Conservation (phyloP, 2,113 vertebrate genomes). For the Melanerpes formicivorus region DNA sequence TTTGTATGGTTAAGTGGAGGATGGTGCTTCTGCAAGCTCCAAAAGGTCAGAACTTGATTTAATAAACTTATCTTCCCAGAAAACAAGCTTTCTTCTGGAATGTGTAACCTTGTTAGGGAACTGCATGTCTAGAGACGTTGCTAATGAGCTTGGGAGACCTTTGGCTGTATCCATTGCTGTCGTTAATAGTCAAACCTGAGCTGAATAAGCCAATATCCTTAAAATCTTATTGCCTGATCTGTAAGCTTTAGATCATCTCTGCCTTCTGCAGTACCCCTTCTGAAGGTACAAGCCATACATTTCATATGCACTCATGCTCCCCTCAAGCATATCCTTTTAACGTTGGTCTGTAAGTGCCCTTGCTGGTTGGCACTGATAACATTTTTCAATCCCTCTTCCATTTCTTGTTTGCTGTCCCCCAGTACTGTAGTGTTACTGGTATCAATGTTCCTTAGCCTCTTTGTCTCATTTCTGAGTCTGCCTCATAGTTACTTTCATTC, state of each 20-base stretch:
- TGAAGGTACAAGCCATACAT: background rate
- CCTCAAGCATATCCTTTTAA: background rate
- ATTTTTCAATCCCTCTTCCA: background rate
- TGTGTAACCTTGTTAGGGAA: background rate
- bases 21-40: background rate
- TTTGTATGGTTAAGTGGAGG: background rate
- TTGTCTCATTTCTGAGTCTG: background rate
- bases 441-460: background rate
- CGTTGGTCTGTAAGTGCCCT: background rate
- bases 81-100: constrained; percentile 44
- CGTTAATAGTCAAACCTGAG: background rate
- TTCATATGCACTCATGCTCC: background rate
- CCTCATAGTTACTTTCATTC: background rate
- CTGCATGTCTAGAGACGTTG: constrained; percentile 22
- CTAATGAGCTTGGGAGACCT: constrained; percentile 32
- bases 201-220: background rate
- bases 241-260: background rate
- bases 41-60: constrained; percentile 54
- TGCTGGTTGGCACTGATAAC: background rate
- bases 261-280: background rate
- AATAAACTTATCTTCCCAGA: constrained; percentile 46
- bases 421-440: background rate
- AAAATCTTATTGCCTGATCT: background rate
- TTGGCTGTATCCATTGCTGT: background rate
- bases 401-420: background rate